Percentiles rank a stretch among this genome's conserved stretches.
Evolutionary conservation across 2,797 vertebrate genomes (phyloP).

Genomic region (Distichodus sexfasciatus): DNA sequence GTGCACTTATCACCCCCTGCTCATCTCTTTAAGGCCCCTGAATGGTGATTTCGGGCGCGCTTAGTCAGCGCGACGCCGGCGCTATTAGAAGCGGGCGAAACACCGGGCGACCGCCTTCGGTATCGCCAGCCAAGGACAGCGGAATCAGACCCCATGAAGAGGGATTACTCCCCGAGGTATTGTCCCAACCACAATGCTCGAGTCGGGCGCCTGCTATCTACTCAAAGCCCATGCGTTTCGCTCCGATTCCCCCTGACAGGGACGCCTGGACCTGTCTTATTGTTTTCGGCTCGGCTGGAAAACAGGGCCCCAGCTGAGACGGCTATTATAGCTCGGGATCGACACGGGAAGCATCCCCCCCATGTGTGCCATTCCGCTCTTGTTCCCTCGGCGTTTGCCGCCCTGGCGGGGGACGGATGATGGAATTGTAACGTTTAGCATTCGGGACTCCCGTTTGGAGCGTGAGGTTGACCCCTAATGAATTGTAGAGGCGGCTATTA

Average conservation of each 20-base stretch:
- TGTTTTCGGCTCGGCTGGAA: constrained; percentile 69
- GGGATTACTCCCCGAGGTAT: constrained; percentile 76
- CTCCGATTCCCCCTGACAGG: constrained; percentile 72
- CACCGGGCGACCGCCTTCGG: constrained; percentile 69
- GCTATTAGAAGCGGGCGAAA: constrained; percentile 61
- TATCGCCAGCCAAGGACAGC: constrained; percentile 74
- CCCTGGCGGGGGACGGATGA: constrained; percentile 64
- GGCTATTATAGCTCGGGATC: constrained; percentile 71
- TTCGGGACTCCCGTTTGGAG: too few species aligned
- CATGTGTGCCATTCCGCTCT: constrained; percentile 60
- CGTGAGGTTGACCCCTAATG: too few species aligned
- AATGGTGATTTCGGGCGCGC: constrained; percentile 79
- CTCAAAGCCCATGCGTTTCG: constrained; percentile 66
- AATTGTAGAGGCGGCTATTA: too few species aligned
- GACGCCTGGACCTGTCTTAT: constrained; percentile 71
- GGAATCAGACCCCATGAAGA: constrained; percentile 79
- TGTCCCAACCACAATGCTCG: constrained; percentile 68
- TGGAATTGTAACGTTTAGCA: constrained; percentile 64
- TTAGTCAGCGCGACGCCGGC: constrained; percentile 67
- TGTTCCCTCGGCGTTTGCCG: constrained; percentile 67
- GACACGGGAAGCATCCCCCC: constrained; percentile 66
- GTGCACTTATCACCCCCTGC: constrained; percentile 63
- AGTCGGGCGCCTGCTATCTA: constrained; percentile 75
- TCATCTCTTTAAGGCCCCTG: constrained; percentile 71
- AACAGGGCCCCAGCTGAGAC: constrained; percentile 65